phyloP scores from a whole-genome alignment of 1,140 invertebrate genomes.

The Magallana ariakensis region DNA sequence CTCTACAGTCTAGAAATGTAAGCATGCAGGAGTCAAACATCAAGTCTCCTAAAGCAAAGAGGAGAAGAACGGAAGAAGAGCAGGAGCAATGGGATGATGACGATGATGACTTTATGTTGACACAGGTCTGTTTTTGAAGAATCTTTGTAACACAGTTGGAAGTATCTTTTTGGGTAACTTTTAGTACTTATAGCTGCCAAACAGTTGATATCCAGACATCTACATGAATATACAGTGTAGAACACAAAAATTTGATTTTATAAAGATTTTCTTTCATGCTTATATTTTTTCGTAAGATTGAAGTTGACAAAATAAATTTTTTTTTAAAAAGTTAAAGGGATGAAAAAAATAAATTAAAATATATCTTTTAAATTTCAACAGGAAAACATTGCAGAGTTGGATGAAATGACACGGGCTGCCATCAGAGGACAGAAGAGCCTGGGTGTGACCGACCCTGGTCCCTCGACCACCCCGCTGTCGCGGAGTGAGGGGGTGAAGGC shows the following conservation, averaged over 20 bases:
- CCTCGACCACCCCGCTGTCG: not conserved
- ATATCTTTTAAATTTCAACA: not conserved
- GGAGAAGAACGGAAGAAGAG: slow-evolving; percentile 3
- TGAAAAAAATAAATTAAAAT: too few species aligned
- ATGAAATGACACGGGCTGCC: not conserved
- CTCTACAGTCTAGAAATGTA: not conserved
- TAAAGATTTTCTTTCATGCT: too few species aligned
- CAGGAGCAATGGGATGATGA: slow-evolving; percentile 6
- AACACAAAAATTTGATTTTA: too few species aligned
- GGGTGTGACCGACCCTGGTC: not conserved
- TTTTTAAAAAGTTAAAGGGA: not conserved
- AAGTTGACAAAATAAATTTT: not conserved
- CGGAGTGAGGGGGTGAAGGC: not conserved
- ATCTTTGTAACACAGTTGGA: not conserved
- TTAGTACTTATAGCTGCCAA: too few species aligned
- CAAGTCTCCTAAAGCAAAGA: slow-evolving; percentile 29
- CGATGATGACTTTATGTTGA: slow-evolving; percentile 31
- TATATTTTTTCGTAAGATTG: too few species aligned
- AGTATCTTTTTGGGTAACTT: too few species aligned
- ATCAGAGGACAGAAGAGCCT: not conserved
- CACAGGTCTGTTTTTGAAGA: not conserved
- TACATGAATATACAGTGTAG: too few species aligned
- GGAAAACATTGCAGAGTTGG: slow-evolving; percentile 1
- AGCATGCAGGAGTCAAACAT: not conserved
- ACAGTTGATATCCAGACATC: too few species aligned